Evolutionary conservation across 2,113 vertebrate genomes (phyloP).

Genomic region (Daubentonia madagascariensis): DNA sequence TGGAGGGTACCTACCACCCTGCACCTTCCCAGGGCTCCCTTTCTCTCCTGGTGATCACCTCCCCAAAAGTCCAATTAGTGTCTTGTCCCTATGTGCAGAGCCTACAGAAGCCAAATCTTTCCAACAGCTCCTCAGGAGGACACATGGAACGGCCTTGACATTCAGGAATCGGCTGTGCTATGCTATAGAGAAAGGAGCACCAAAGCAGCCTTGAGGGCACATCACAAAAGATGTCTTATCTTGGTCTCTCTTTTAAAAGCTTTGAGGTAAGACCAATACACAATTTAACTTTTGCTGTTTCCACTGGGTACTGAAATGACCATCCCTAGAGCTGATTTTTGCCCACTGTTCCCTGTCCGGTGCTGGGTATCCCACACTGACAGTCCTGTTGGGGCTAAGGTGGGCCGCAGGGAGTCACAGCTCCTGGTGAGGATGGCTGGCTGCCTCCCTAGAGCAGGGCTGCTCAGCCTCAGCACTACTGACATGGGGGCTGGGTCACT

Average conservation of each 20-base stretch:
- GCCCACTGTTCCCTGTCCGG: not conserved
- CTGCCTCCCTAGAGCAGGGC: not conserved
- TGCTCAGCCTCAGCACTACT: not conserved
- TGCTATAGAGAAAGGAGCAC: not conserved
- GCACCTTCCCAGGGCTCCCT: not conserved
- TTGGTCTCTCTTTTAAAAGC: not conserved
- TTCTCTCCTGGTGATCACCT: not conserved
- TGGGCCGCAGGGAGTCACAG: not conserved
- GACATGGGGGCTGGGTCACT: too few species aligned
- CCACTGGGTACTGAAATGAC: not conserved
- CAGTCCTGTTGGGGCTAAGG: not conserved
- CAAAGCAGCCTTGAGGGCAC: not conserved
- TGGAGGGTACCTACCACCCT: not conserved
- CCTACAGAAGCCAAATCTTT: not conserved
- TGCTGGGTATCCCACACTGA: not conserved
- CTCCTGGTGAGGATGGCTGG: not conserved
- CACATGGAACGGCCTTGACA: not conserved
- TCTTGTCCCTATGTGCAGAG: rapidly evolving
- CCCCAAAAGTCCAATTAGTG: not conserved
- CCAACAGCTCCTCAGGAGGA: not conserved
- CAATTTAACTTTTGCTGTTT: not conserved
- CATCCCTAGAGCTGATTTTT: too few species aligned
- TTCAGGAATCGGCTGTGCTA: not conserved
- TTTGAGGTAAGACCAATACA: not conserved
- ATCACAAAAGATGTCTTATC: not conserved